A percentile compares a stretch with the other conserved stretches of the same genome.
Conservation (phyloP, 2,797 vertebrate genomes). For the Cyprinodon diabolis region DNA sequence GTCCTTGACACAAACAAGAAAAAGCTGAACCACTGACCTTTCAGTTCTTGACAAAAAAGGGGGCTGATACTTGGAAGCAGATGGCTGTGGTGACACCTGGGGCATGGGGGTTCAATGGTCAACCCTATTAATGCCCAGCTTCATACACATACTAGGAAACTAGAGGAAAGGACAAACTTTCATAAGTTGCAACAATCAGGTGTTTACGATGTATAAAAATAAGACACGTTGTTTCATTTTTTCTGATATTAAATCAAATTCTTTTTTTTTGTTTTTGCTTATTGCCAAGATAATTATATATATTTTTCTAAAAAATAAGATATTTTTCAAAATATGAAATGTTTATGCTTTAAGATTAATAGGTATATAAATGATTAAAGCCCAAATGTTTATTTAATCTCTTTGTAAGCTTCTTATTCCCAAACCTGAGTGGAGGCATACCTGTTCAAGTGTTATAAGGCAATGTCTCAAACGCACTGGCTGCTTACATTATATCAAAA, state of each 20-base stretch:
- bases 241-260: background rate
- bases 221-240: no score
- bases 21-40: background rate
- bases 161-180: background rate
- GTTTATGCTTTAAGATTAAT: no score
- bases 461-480: no score
- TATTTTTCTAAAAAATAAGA: background rate
- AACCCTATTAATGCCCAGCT: background rate
- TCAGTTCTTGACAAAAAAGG: background rate
- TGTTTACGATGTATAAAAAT: background rate
- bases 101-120: background rate
- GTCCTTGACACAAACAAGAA: background rate
- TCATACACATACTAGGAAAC: background rate
- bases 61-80: background rate
- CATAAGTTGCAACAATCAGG: background rate
- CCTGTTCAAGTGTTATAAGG: no score
- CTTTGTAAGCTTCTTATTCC: no score
- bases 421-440: no score
- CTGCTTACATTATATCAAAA: no score
- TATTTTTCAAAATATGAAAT: no score
- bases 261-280: background rate
- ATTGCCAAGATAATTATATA: background rate
- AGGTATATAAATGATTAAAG: no score
- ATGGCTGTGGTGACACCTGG: background rate
- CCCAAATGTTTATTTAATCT: no score